Evolutionary conservation across 2,797 vertebrate species (phyloP), one percentile per base, ranked within the genome.

Genomic region (Lateolabrax maculatus): DNA sequence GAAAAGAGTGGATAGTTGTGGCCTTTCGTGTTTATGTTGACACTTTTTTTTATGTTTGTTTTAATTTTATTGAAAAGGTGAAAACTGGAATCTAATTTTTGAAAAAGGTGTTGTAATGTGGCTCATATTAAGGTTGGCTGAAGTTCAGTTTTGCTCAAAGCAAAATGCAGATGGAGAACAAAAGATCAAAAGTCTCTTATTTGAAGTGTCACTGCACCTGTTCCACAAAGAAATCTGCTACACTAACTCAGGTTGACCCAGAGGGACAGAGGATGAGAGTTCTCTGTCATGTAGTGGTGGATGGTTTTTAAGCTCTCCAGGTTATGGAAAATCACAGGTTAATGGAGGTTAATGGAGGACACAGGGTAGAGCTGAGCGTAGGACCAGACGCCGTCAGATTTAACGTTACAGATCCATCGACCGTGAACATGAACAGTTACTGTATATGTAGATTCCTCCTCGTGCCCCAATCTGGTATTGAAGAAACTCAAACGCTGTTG

Each of bases 51-150:
- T 77, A 68, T 81, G 56, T 90, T 48, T 71, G 56, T 83, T 84
- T 75, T 21, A 77, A 75, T 60, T 71, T 71, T 78, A 55, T 71
- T 77, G 34, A 39, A 58, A 60, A 84, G 72, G 70, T 53, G 49
- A 80, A 85, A 88, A 91, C 85, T 89, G 84, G 84, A 90, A 86
- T 67, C 34, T 77, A 49, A 80, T 61, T 71, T 86, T 41, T 79
- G 49, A 72, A 75, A 66, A 61, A 64, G 13, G 2, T 21, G 67
- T 57, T 72, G 48, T 46, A 27, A 25, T 58, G 34, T 62, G 31
- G 61, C 64, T 75, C 5, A 21, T 66, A 34, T 51, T 7, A 58
- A 72, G 31, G 1, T 55, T 71, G 9, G 16, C 41, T 27, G 16
- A 71, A 79, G 60, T 41, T 63, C 2, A 39, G 23, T 71, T 79